Evolutionary conservation across 2,888 invertebrate species (phyloP).

Genomic region (Prostheceraeus crozeri): DNA sequence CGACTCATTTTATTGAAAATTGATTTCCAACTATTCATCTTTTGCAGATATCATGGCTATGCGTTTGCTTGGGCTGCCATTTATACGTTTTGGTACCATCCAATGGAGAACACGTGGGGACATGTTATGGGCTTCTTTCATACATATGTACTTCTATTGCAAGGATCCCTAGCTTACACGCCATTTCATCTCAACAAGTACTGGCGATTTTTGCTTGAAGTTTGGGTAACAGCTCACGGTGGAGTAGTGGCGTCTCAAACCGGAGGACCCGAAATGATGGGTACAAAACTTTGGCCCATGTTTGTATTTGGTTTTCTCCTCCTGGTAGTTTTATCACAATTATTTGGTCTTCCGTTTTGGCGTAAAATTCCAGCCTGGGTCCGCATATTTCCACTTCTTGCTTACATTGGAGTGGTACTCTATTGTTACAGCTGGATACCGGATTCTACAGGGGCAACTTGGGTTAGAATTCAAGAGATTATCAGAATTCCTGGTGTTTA

Average conservation of each 20-base stretch:
- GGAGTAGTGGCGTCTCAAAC: conserved; percentile 42
- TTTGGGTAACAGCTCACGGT: conserved; percentile 41
- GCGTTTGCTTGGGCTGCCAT: no score
- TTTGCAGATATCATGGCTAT: no score
- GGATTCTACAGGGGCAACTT: conserved; percentile 39
- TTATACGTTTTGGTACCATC: no score
- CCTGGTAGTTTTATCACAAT: conserved; percentile 36
- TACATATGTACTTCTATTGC: no score
- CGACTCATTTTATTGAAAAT: no score
- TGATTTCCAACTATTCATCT: no score
- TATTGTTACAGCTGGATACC: conserved; percentile 41
- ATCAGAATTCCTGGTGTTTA: conserved; percentile 41
- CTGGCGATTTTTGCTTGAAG: conserved; percentile 41
- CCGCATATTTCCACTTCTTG: conserved; percentile 37
- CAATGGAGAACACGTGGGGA: no score
- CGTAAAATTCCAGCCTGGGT: conserved; percentile 37
- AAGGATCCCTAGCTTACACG: no score
- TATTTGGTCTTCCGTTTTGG: conserved; percentile 42
- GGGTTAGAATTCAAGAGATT: conserved; percentile 40
- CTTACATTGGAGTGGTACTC: conserved; percentile 37
- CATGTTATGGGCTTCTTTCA: no score
- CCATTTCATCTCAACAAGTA: no score
- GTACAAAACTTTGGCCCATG: conserved; percentile 43
- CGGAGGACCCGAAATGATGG: conserved; percentile 40
- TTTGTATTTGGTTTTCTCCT: conserved; percentile 41